Evolutionary conservation across 2,797 vertebrate genomes (phyloP).

Genomic region (Rhinophrynus dorsalis): DNA sequence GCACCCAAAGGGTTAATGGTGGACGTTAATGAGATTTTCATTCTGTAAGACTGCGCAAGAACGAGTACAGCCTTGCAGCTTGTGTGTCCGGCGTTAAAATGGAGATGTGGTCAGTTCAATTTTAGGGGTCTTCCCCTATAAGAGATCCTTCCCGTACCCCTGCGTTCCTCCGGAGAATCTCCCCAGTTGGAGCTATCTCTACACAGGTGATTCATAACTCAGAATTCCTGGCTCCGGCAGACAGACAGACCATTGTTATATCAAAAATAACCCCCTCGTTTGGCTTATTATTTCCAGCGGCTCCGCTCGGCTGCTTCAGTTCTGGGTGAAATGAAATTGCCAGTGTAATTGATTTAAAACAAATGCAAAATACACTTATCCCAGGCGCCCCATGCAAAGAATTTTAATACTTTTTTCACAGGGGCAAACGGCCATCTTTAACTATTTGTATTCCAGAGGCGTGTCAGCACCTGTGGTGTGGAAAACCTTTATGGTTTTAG

Average conservation of each 20-base stretch:
- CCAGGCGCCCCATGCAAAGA: slow-evolving; percentile 39
- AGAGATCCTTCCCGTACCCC: too few species aligned
- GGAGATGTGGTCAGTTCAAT: too few species aligned
- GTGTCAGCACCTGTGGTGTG: background rate
- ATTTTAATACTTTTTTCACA: slow-evolving; percentile 35
- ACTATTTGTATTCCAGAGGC: background rate
- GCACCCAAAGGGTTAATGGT: too few species aligned
- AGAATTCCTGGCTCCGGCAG: background rate
- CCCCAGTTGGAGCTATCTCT: background rate
- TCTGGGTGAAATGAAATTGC: slow-evolving; percentile 15
- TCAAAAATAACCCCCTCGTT: slow-evolving; percentile 22
- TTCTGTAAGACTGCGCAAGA: too few species aligned
- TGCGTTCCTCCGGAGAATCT: background rate
- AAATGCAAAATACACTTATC: slow-evolving; percentile 52
- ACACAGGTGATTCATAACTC: slow-evolving; percentile 26
- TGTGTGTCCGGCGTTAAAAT: too few species aligned
- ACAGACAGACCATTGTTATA: slow-evolving; percentile 6
- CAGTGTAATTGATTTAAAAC: slow-evolving; percentile 45
- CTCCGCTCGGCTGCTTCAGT: slow-evolving; percentile 21
- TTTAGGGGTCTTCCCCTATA: too few species aligned
- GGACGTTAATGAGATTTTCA: too few species aligned
- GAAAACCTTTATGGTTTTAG: too few species aligned
- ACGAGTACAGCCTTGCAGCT: too few species aligned
- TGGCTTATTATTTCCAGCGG: slow-evolving; percentile 15
- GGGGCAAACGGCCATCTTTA: slow-evolving; percentile 16